These are phyloP conservation scores for Lithobates pipiens DNA, from an alignment of 2,797 vertebrate species.

Conservation along the genomic window DNA sequence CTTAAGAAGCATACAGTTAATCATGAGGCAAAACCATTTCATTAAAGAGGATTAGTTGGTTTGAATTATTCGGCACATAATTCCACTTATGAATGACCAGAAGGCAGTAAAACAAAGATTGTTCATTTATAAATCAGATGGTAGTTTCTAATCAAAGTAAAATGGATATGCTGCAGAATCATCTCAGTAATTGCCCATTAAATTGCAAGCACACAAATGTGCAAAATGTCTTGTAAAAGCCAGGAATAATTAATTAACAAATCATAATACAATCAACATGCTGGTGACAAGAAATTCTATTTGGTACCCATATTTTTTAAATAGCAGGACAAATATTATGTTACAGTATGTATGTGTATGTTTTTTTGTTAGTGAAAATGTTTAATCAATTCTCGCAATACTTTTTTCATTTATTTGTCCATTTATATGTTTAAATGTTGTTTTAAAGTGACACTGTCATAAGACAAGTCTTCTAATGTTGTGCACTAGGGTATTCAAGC, in stretches of 20 bases:
- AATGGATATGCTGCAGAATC: constrained; percentile 44
- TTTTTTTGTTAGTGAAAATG: too few species aligned
- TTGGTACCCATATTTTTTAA: neutral
- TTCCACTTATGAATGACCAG: constrained; percentile 48
- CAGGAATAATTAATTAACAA: constrained; percentile 46
- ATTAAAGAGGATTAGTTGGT: constrained; percentile 46
- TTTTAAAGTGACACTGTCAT: too few species aligned
- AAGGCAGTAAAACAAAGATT: constrained; percentile 55
- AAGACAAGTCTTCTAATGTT: too few species aligned
- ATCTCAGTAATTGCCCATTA: constrained; percentile 49
- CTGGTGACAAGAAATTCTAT: neutral
- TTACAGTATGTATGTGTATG: too few species aligned
- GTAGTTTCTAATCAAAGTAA: constrained; percentile 51
- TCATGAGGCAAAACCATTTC: constrained; percentile 45
- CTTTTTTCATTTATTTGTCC: too few species aligned
- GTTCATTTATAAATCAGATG: constrained; percentile 57
- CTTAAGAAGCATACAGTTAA: constrained; percentile 33
- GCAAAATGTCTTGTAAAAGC: constrained; percentile 41
- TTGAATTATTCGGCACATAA: constrained; percentile 51
- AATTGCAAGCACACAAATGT: constrained; percentile 50
- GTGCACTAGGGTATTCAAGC: too few species aligned
- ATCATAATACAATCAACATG: constrained; percentile 22
- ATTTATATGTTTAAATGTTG: too few species aligned
- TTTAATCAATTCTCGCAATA: too few species aligned
- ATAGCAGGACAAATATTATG: neutral